Conservation (phyloP, 2,797 vertebrate species). For the Ibycter americanus region DNA sequence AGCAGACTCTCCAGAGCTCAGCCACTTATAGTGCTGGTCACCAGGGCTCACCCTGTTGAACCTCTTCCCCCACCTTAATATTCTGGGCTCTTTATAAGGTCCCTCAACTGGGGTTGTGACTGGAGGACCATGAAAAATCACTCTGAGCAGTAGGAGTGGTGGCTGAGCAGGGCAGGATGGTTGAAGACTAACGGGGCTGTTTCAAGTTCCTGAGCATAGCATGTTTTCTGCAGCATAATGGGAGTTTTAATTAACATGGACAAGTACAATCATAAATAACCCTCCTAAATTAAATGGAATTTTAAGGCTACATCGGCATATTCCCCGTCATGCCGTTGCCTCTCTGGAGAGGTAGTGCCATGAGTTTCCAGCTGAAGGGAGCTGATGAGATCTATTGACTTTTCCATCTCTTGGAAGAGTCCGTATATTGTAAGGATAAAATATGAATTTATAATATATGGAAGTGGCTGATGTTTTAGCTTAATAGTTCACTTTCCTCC, state of each 20-base stretch:
- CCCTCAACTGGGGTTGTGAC: background rate
- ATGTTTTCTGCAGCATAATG: background rate
- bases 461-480: background rate
- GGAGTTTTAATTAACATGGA: background rate
- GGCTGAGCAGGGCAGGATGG: background rate
- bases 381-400: background rate
- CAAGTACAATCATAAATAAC: slow-evolving; percentile 1
- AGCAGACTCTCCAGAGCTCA: background rate
- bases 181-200: background rate
- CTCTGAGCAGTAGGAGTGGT: rapidly evolving
- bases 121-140: rapidly evolving
- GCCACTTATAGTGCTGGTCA: background rate
- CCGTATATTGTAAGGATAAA: background rate
- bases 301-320: background rate
- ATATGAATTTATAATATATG: background rate
- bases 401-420: background rate
- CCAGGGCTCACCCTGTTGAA: background rate
- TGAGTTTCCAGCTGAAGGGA: background rate
- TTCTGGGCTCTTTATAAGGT: background rate
- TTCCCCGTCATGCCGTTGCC: rapidly evolving
- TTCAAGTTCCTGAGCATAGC: background rate
- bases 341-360: background rate
- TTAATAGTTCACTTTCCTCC: too few species aligned
- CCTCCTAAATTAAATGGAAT: background rate
- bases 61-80: background rate